phyloP scores from a whole-genome alignment of 2,797 vertebrate species.

The Enteromius trimaculatus region DNA sequence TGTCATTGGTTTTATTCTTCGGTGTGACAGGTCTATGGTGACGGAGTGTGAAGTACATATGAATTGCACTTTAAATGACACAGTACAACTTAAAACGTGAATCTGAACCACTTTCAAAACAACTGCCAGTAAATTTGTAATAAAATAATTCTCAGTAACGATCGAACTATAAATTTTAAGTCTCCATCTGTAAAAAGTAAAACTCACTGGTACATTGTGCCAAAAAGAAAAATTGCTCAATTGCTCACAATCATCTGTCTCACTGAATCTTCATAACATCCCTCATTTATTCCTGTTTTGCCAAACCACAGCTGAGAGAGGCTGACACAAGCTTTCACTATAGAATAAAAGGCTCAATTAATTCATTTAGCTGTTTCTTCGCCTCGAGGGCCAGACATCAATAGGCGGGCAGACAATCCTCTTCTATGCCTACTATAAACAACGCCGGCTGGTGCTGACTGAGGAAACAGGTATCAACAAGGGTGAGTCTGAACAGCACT shows the following conservation, averaged over 20 bases:
- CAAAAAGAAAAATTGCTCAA: slow-evolving; percentile 14
- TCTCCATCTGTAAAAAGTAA: slow-evolving; percentile 23
- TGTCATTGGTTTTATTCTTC: slow-evolving; percentile 9
- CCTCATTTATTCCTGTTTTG: slow-evolving; percentile 34
- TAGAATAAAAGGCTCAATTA: slow-evolving; percentile 68
- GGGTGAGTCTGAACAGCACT: slow-evolving; percentile 38
- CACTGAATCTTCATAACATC: slow-evolving; percentile 31
- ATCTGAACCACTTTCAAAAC: not conserved
- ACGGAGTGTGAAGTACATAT: not conserved
- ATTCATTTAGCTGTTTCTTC: slow-evolving; percentile 69
- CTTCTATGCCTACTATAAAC: slow-evolving; percentile 65
- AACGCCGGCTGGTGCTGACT: slow-evolving; percentile 58
- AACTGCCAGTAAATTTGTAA: not conserved
- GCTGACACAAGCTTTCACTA: slow-evolving; percentile 66
- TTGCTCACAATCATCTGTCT: slow-evolving; percentile 31
- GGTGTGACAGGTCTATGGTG: slow-evolving; percentile 21
- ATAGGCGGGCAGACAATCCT: slow-evolving; percentile 61
- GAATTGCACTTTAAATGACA: not conserved
- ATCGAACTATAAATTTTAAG: not conserved
- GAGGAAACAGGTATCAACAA: slow-evolving; percentile 62
- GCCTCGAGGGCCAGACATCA: slow-evolving; percentile 55
- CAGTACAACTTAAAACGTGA: not conserved
- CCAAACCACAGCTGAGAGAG: slow-evolving; percentile 65
- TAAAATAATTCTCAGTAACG: slow-evolving; percentile 2
- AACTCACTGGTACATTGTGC: not conserved